Conservation (phyloP, 2,888 invertebrate genomes). For the Stratiomys singularior region DNA sequence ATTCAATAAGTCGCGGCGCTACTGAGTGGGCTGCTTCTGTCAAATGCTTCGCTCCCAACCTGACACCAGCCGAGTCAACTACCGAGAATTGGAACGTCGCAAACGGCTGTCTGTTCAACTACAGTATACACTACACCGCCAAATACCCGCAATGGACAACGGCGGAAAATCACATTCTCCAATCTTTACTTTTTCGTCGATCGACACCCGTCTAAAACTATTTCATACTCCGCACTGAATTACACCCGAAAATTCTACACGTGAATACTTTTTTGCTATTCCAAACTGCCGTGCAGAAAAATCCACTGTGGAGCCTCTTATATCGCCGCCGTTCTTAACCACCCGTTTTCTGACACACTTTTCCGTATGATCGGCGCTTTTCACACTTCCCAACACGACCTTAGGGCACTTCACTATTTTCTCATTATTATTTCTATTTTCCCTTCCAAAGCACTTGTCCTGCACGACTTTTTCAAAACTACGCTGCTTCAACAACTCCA, state of each 20-base stretch:
- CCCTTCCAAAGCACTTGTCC: not conserved
- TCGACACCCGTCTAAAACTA: not conserved
- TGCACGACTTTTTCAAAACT: constrained; percentile 6
- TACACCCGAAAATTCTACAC: constrained; percentile 7
- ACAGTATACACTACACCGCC: not conserved
- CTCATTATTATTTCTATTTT: not conserved
- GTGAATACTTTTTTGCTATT: constrained; percentile 3
- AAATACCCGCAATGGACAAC: constrained; percentile 27
- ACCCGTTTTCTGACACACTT: constrained; percentile 41
- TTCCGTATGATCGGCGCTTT: constrained; percentile 36
- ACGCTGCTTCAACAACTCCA: constrained; percentile 9
- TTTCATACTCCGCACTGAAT: not conserved
- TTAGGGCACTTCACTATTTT: constrained; percentile 20
- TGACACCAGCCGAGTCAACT: constrained; percentile 20
- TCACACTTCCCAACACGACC: constrained; percentile 8
- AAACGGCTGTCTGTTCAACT: constrained; percentile 19
- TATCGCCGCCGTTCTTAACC: constrained; percentile 18
- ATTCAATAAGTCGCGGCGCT: not conserved
- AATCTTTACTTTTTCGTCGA: not conserved
- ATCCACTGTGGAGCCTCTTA: constrained; percentile 19
- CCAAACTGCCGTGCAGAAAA: constrained; percentile 1
- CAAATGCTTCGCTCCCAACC: not conserved
- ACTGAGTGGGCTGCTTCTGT: not conserved
- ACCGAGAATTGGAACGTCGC: constrained; percentile 5
- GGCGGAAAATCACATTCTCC: constrained; percentile 23